A percentile compares a stretch with the other conserved stretches of the same genome.
These are phyloP conservation scores for Notiomystis cincta DNA, from an alignment of 2,113 vertebrate species.

Conservation along the genomic window DNA sequence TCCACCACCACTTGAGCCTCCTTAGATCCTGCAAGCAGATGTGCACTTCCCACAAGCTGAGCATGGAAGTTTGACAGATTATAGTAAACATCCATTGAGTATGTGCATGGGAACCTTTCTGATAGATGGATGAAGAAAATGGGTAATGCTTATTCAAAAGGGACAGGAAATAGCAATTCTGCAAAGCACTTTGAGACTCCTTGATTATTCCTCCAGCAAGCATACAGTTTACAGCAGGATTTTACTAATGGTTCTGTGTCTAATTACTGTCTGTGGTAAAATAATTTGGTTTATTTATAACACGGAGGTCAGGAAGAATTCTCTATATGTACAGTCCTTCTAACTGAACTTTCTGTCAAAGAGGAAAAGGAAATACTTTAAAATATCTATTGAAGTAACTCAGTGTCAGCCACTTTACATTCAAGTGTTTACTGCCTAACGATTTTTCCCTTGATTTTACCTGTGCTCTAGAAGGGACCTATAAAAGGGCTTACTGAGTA, in stretches of 20 bases:
- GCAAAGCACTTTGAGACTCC: neutral
- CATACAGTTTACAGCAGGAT: neutral
- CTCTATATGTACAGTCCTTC: neutral
- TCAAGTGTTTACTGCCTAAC: neutral
- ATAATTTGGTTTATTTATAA: slow-evolving; percentile 32
- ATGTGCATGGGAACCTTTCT: neutral
- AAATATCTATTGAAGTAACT: neutral
- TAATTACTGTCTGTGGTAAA: slow-evolving; percentile 50
- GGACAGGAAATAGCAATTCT: slow-evolving; percentile 17
- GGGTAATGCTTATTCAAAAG: neutral
- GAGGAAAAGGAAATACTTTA: neutral
- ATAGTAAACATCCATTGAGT: neutral
- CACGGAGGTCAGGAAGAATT: slow-evolving; percentile 17
- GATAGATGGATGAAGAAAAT: neutral
- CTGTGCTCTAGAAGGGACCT: neutral
- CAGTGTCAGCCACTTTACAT: neutral
- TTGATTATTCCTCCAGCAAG: neutral
- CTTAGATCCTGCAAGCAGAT: neutral
- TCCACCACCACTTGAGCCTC: neutral
- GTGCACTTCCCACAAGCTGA: neutral
- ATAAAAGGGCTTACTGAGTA: neutral
- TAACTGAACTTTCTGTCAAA: neutral
- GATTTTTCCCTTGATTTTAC: neutral
- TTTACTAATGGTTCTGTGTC: neutral
- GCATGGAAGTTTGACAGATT: neutral